Evolutionary conservation across 2,797 vertebrate species (phyloP).

Genomic region (Lepidocolaptes lacrymiger): DNA sequence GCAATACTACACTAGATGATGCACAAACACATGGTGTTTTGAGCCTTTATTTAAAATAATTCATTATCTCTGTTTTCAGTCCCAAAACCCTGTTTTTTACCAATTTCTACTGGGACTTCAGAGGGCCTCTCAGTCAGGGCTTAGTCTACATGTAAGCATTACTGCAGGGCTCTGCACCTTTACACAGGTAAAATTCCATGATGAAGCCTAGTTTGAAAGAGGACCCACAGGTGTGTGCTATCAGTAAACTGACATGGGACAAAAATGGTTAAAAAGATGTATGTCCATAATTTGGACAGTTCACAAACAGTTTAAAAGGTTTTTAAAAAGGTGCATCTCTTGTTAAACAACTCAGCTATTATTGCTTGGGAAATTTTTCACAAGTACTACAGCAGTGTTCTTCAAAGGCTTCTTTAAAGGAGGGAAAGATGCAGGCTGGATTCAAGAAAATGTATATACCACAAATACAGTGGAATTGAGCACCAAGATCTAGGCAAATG

Average conservation of each 20-base stretch:
- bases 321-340: background rate
- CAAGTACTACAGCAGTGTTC: background rate
- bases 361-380: background rate
- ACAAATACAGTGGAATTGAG: background rate
- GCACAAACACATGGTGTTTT: background rate
- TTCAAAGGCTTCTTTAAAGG: background rate
- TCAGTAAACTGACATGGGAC: background rate
- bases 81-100: background rate
- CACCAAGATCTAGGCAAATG: background rate
- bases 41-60: background rate
- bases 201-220: background rate
- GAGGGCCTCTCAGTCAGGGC: background rate
- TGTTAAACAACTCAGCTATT: background rate
- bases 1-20: background rate
- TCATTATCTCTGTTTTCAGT: background rate
- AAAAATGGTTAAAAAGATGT: background rate
- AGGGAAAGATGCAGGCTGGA: background rate
- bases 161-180: background rate
- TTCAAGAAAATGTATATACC: background rate
- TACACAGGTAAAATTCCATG: background rate
- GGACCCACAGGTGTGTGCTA: background rate
- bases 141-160: accelerated
- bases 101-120: background rate
- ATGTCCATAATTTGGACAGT: background rate
- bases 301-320: background rate